Evolutionary conservation across 1,140 invertebrate species (phyloP).

Genomic region (Panonychus citri): DNA sequence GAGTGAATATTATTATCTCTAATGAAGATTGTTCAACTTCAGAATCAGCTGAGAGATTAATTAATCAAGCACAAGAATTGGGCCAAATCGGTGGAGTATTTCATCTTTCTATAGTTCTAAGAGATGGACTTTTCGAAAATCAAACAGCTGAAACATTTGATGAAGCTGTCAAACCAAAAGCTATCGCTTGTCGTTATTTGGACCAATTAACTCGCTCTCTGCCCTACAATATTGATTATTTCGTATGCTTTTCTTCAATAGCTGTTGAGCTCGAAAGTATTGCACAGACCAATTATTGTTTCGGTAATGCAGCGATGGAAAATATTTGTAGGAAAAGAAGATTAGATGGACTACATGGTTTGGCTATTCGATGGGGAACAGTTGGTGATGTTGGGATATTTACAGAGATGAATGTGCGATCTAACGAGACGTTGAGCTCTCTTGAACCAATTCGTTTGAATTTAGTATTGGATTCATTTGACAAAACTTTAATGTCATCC

Average conservation of each 20-base stretch:
- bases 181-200: slow-evolving; percentile 41
- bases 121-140: slow-evolving; percentile 70
- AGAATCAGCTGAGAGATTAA: slow-evolving; percentile 41
- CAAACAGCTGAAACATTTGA: slow-evolving; percentile 54
- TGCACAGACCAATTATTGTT: slow-evolving; percentile 83
- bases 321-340: slow-evolving; percentile 65
- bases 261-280: slow-evolving; percentile 79
- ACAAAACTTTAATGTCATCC: no score
- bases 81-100: slow-evolving; percentile 79
- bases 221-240: slow-evolving; percentile 60
- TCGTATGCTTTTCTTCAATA: slow-evolving; percentile 84
- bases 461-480: no score
- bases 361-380: slow-evolving; percentile 90
- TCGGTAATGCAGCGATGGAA: slow-evolving; percentile 90
- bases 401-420: slow-evolving; percentile 51
- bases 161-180: slow-evolving; percentile 33
- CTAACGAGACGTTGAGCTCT: slow-evolving; percentile 55
- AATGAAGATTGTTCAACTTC: slow-evolving; percentile 36
- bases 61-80: slow-evolving; percentile 36
- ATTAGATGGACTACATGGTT: slow-evolving; percentile 39
- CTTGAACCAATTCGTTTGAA: slow-evolving; percentile 64
- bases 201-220: slow-evolving; percentile 44
- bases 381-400: slow-evolving; percentile 86
- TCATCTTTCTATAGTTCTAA: slow-evolving; percentile 61
- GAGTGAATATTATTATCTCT: slow-evolving; percentile 40